Conservation (phyloP, 1,140 invertebrate species). For the Dreissena rostriformis region DNA sequence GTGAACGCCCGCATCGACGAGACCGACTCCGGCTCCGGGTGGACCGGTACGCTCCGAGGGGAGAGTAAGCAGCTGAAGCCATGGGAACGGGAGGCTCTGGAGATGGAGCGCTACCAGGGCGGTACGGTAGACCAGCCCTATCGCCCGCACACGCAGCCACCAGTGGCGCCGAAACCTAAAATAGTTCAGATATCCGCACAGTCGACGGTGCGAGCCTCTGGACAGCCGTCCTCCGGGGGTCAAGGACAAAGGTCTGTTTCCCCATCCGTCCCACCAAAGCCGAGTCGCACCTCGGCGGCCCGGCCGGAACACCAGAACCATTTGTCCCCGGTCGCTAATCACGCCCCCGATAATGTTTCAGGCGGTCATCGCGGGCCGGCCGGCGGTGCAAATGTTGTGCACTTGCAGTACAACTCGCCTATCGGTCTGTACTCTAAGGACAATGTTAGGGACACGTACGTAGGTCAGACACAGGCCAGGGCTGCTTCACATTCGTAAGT, state of each 20-base stretch:
- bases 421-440: constrained; percentile 97
- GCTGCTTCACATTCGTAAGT: constrained; percentile 51
- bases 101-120: constrained; percentile 42
- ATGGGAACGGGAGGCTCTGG: constrained; percentile 68
- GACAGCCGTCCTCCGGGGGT: constrained; percentile 13
- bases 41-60: constrained; percentile 61
- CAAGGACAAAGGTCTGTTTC: constrained; percentile 52
- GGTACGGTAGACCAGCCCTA: constrained; percentile 58
- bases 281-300: constrained; percentile 33
- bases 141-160: constrained; percentile 31
- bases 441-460: constrained; percentile 96
- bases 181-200: constrained; percentile 42
- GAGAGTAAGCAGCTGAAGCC: constrained; percentile 65
- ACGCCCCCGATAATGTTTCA: constrained; percentile 28
- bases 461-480: constrained; percentile 86
- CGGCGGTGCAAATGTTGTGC: constrained; percentile 68
- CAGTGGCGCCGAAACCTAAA: constrained; percentile 42
- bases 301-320: constrained; percentile 22
- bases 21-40: constrained; percentile 55
- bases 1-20: constrained; percentile 44
- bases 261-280: constrained; percentile 63
- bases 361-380: constrained; percentile 24
- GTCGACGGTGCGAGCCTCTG: constrained; percentile 22
- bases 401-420: constrained; percentile 95
- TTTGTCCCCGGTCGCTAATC: constrained; percentile 26